Conservation (phyloP, 2,113 vertebrate genomes). For the Tychaedon coryphoeus region DNA sequence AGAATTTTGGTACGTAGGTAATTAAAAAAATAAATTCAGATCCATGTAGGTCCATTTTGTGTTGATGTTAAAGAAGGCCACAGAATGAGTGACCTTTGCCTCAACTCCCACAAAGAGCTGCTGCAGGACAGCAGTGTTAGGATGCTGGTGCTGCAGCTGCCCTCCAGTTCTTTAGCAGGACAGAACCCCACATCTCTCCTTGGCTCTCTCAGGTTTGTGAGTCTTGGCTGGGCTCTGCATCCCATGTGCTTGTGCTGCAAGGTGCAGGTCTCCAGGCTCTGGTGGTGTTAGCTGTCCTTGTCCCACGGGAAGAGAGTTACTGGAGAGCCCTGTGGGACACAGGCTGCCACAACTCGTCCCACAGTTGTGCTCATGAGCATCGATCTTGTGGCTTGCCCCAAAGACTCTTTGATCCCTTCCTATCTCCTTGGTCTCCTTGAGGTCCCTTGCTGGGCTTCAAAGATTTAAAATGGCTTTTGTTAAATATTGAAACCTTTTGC, state of each 20-base stretch:
- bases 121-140: not conserved
- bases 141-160: not conserved
- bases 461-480: not conserved
- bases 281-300: not conserved
- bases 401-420: not conserved
- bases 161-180: not conserved
- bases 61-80: not conserved
- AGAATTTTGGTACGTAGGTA: not conserved
- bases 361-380: fast-evolving
- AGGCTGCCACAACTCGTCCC: not conserved
- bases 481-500: not conserved
- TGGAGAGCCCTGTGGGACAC: not conserved
- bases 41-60: not conserved
- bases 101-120: not conserved
- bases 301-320: fast-evolving
- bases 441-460: not conserved
- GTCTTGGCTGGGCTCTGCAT: not conserved
- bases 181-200: not conserved
- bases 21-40: not conserved
- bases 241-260: not conserved
- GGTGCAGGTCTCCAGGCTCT: not conserved
- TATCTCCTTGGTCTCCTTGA: not conserved
- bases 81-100: not conserved
- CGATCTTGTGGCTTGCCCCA: not conserved
- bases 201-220: not conserved